Evolutionary conservation across 2,797 vertebrate species (phyloP), one percentile per base, ranked within the genome.

Genomic region (Sebastes nivosus): DNA sequence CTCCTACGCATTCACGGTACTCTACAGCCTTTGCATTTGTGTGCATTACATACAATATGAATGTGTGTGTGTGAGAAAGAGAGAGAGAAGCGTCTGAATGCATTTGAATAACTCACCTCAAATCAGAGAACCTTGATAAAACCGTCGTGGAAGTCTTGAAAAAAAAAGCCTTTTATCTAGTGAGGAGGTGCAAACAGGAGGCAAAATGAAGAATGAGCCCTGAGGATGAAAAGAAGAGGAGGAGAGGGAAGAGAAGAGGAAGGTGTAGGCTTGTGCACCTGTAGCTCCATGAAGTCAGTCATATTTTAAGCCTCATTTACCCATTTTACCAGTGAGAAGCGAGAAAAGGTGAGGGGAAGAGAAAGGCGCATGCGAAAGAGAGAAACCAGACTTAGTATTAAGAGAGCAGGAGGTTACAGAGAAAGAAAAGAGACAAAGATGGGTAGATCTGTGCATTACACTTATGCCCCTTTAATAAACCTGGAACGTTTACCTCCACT

Each of bases 1-100:
- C 79, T 95, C 95, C 61, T 99, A 99, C 77, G 96, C 94, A 24
- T 98, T 99, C 84, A 97, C 93, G 86, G 98, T 99, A 95, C 95
- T 78, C 38, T 18, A 55, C 34, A 72, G 16, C 29, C 34, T 59
- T 46, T 24, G 16, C 6, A 42, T 34, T 11, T 67, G 27, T 75
- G 24, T 32, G n/a, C 6, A 58, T 24, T 54, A 8, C 25, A 52
- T 20, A 36, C 5, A 6, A 6, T 36, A 9, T 27, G 57, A 57
- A 60, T 29, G 34, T 13, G 12, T 42, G 38, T 18, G 27, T 46
- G 42, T 46, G 42, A 25, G 9, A 27, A 9, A 20, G 25, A 16
- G 38, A 20, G 20, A 38, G 22, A 20, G 14, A 57, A 22, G 57
- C 1, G 10, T 70, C 68, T 80, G 27, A 72, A 79, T 80, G 54